phyloP scores from a whole-genome alignment of 1,140 invertebrate genomes.

The Drosophila pandora region DNA sequence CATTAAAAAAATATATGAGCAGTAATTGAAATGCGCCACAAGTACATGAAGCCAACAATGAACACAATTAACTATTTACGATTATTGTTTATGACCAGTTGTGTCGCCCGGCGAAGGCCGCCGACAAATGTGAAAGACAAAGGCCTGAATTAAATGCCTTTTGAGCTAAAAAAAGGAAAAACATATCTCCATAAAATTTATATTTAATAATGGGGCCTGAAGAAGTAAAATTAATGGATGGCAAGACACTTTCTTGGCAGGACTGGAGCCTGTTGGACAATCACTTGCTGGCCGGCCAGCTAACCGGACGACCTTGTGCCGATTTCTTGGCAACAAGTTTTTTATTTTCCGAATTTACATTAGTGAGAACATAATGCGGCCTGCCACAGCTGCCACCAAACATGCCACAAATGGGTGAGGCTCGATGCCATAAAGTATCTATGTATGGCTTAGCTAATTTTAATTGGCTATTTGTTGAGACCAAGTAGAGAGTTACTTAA shows the following conservation, averaged over 20 bases:
- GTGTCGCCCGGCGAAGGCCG: slow-evolving; percentile 22
- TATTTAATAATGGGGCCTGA: not conserved
- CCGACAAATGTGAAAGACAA: slow-evolving; percentile 17
- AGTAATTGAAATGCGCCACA: slow-evolving; percentile 44
- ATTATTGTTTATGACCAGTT: slow-evolving; percentile 42
- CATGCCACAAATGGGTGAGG: slow-evolving; percentile 63
- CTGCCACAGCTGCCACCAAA: slow-evolving; percentile 23
- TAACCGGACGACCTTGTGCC: slow-evolving; percentile 60
- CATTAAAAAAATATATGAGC: slow-evolving; percentile 16
- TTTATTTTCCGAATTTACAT: slow-evolving; percentile 38
- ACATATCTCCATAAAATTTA: not conserved
- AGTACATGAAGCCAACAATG: slow-evolving; percentile 19
- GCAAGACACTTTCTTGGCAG: slow-evolving; percentile 20
- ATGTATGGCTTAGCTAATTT: slow-evolving; percentile 17
- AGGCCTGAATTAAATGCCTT: slow-evolving; percentile 34
- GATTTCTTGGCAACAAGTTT: slow-evolving; percentile 38
- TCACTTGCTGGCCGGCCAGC: too few species aligned
- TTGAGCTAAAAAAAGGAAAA: slow-evolving; percentile 1
- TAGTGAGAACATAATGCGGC: slow-evolving; percentile 61
- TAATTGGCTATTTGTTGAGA: slow-evolving; percentile 60
- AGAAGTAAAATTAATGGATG: not conserved
- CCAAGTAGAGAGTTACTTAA: slow-evolving; percentile 9
- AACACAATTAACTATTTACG: slow-evolving; percentile 53
- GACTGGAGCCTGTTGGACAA: slow-evolving; percentile 44
- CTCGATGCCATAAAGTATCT: slow-evolving; percentile 49